Percentiles rank a stretch among this genome's conserved stretches.
Conservation (phyloP, 2,888 invertebrate genomes). For the Lasius platythorax region DNA sequence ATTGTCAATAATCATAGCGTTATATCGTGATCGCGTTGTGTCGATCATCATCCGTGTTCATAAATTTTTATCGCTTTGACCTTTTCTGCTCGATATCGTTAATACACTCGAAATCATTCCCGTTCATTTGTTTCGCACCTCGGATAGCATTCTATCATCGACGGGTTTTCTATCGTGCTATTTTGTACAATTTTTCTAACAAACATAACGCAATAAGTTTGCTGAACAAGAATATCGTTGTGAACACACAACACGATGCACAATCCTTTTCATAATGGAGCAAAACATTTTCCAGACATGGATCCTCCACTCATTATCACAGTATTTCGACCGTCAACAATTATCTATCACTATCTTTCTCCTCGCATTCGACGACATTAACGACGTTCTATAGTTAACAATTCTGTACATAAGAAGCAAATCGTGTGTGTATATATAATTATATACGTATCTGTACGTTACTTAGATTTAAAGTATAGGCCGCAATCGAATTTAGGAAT, state of each 20-base stretch:
- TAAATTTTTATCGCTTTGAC: neutral
- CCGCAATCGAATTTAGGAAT: conserved; percentile 73
- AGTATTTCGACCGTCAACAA: neutral
- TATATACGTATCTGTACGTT: conserved; percentile 77
- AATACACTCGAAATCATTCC: neutral
- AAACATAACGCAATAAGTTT: neutral
- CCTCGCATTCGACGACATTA: conserved; percentile 50
- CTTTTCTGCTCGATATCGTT: conserved; percentile 12
- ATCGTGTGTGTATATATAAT: conserved; percentile 72
- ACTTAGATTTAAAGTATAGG: conserved; percentile 72
- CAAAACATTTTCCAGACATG: neutral
- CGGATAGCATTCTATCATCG: neutral
- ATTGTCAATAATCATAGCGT: conserved; percentile 66
- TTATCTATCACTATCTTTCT: conserved; percentile 13
- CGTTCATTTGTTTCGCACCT: neutral
- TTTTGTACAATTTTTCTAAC: conserved; percentile 68
- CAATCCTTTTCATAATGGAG: neutral
- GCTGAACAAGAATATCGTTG: neutral
- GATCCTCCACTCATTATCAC: neutral
- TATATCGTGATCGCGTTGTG: conserved; percentile 15
- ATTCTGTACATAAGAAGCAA: conserved; percentile 77
- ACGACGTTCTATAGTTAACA: conserved; percentile 56
- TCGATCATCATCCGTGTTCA: conserved; percentile 37
- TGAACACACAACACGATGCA: neutral
- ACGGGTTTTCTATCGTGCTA: conserved; percentile 54